phyloP scores from a whole-genome alignment of 2,888 invertebrate genomes.

The Scaptomyza parva region DNA sequence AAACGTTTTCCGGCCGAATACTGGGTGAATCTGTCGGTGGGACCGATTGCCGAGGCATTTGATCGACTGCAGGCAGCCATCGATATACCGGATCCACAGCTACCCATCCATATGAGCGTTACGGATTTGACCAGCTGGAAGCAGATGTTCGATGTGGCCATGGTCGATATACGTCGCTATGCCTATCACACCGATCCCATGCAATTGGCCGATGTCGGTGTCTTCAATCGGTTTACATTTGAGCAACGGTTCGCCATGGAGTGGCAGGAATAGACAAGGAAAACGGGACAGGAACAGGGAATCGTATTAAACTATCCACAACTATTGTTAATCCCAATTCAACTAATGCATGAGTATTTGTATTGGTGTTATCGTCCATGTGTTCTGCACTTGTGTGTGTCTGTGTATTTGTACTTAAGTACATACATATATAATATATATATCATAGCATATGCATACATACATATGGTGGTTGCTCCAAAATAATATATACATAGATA shows the following conservation, averaged over 20 bases:
- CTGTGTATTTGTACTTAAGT: neutral
- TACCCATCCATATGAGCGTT: conserved; percentile 81
- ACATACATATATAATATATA: neutral
- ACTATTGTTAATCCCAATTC: neutral
- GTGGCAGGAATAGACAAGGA: conserved; percentile 68
- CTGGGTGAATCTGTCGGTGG: conserved; percentile 82
- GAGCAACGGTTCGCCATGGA: conserved; percentile 78
- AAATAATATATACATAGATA: too few relatives aligned
- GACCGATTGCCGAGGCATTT: conserved; percentile 78
- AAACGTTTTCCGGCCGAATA: conserved; percentile 82
- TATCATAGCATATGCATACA: neutral
- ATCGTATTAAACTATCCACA: neutral
- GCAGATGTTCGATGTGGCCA: conserved; percentile 79
- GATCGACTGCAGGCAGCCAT: conserved; percentile 77
- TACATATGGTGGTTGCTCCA: neutral
- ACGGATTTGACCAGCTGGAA: conserved; percentile 81
- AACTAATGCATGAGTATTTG: neutral
- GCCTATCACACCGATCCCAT: conserved; percentile 79
- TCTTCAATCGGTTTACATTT: conserved; percentile 75
- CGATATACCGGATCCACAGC: conserved; percentile 80
- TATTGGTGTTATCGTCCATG: neutral
- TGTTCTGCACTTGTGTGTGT: neutral
- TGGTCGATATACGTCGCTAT: conserved; percentile 74
- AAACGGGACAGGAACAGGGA: neutral
- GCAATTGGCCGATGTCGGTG: conserved; percentile 77